phyloP scores from a whole-genome alignment of 2,797 vertebrate genomes.

The Neosalanx taihuensis region DNA sequence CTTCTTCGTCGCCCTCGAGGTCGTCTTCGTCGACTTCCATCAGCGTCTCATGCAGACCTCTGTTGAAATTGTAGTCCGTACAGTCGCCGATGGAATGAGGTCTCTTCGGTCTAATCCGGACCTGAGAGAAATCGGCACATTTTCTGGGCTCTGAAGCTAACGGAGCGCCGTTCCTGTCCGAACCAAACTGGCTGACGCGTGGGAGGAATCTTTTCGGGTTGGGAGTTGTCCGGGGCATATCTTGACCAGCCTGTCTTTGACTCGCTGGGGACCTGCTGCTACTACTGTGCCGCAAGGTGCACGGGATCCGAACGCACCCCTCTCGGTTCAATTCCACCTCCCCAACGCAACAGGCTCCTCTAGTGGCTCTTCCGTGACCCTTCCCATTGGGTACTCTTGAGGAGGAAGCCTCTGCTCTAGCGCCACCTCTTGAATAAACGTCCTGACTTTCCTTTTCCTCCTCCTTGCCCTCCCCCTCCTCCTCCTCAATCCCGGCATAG shows the following conservation, averaged over 20 bases:
- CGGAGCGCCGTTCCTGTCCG: slow-evolving; percentile 56
- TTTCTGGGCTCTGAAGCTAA: slow-evolving; percentile 30
- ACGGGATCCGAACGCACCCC: slow-evolving; percentile 74
- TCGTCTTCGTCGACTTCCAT: slow-evolving; percentile 58
- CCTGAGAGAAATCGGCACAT: slow-evolving; percentile 36
- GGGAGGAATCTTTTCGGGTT: background rate
- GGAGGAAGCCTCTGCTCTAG: slow-evolving; percentile 55
- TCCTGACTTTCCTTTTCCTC: slow-evolving; percentile 50
- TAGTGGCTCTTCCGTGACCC: slow-evolving; percentile 36
- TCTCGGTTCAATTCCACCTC: slow-evolving; percentile 80
- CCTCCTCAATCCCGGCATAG: slow-evolving; percentile 75
- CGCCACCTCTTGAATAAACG: slow-evolving; percentile 43
- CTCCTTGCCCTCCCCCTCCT: slow-evolving; percentile 67
- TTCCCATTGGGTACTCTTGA: slow-evolving; percentile 59
- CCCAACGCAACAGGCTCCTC: slow-evolving; percentile 63
- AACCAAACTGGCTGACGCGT: slow-evolving; percentile 21
- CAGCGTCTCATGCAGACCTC: slow-evolving; percentile 41
- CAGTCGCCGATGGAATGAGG: slow-evolving; percentile 67
- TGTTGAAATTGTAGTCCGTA: slow-evolving; percentile 63
- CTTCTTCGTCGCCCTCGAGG: slow-evolving; percentile 47
- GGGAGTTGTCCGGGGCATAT: slow-evolving; percentile 1
- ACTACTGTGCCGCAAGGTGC: slow-evolving; percentile 66
- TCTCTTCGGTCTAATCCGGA: slow-evolving; percentile 54
- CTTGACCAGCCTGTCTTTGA: slow-evolving; percentile 23
- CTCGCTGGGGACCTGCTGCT: slow-evolving; percentile 43